Base-by-base conservation (phyloP, 2,888 invertebrate species). In the Harpalus rufipes region DNA sequence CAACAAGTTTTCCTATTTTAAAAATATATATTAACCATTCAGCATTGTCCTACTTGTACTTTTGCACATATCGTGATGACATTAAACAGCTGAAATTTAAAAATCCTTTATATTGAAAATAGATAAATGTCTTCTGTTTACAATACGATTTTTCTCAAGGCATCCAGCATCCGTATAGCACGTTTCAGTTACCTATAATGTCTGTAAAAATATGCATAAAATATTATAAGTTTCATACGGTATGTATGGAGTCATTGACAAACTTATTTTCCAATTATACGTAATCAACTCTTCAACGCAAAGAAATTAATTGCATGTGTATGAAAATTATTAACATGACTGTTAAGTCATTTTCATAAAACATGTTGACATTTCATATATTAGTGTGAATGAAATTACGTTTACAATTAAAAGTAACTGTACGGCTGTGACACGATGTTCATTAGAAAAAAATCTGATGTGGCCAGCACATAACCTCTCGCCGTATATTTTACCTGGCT, bases 121-220 rank as follows among this genome's bases (percentile, higher is more conserved):
- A 44, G 44, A 74, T 44, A 74, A 74, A 74, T 74, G 72, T 14
- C 5, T 8, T n/a, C n/a, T 68, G 44, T 74, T 72, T 72, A 44
- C 14, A 16, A 3, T 0, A 16, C 1, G 7, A 44, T 72, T 72
- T 72, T 74, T 74, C 72, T 74, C 16, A 8, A 16, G 16, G 72
- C 18, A 74, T 74, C 72, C 72, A 16, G 72, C 18, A 74, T 74
- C 72, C 72, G 41, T 74, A 74, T 74, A 74, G 12, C 72, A 74
- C 41, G 72, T 74, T 74, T 74, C 44, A 44, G 51, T 74, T 74
- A 74, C 72, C 72, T 74, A 41, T 12, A 74, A 74, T 44, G 14
- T 39, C 16, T 41, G 12, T 7, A 44, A 74, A 74, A 74, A 16
- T 44, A 8, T 41, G 7, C 51, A 74, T 32, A 39, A 44, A 6